phyloP scores from a whole-genome alignment of 2,797 vertebrate genomes.

The Spheniscus humboldti region DNA sequence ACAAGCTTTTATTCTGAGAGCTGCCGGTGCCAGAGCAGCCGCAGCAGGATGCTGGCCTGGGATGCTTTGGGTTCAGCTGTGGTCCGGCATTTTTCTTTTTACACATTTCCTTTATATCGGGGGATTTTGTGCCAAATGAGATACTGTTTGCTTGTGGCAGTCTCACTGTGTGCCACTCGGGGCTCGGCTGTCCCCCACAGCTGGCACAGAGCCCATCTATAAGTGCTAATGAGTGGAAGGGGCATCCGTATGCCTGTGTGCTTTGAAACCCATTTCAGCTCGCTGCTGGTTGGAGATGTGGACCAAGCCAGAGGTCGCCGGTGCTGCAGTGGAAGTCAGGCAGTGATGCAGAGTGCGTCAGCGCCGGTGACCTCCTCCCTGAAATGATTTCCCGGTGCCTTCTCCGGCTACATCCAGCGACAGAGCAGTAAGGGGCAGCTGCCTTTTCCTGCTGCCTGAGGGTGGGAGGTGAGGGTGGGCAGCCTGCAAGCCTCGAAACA shows the following conservation, averaged over 20 bases:
- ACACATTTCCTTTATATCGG: neutral
- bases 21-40: neutral
- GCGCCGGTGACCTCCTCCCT: neutral
- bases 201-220: fast-evolving
- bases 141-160: neutral
- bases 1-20: neutral
- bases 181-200: neutral
- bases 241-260: neutral
- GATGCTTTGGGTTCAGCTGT: neutral
- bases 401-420: neutral
- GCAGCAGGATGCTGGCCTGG: neutral
- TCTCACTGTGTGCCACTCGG: neutral
- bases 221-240: neutral
- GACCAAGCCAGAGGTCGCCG: neutral
- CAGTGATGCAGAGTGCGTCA: neutral
- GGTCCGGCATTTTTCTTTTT: neutral
- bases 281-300: neutral
- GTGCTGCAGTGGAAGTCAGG: neutral
- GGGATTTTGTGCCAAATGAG: neutral
- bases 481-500: constrained; percentile 78
- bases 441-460: constrained; percentile 27
- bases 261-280: neutral
- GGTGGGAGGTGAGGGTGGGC: constrained; percentile 80
- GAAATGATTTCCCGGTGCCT: neutral
- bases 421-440: neutral